phyloP scores from a whole-genome alignment of 1,140 invertebrate species.

The Scaptomyza graminum region DNA sequence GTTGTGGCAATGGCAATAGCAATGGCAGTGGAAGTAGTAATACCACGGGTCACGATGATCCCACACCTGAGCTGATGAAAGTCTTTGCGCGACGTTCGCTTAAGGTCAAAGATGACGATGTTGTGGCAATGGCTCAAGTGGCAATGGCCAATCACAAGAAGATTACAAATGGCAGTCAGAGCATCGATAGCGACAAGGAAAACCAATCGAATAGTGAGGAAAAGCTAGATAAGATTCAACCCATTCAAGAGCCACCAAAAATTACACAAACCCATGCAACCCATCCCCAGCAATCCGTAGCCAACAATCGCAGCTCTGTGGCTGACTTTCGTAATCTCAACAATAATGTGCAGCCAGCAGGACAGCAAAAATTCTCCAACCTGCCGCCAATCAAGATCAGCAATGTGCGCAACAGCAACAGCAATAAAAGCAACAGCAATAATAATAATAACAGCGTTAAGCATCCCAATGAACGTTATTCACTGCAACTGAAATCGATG shows the following conservation, averaged over 20 bases:
- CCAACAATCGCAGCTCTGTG: conserved; percentile 71
- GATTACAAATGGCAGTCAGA: conserved; percentile 60
- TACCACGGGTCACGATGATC: conserved; percentile 84
- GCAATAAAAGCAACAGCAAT: conserved; percentile 8
- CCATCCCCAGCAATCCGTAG: conserved; percentile 2
- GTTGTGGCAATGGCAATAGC: conserved; percentile 16
- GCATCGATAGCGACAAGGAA: conserved; percentile 88
- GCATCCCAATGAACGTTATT: conserved; percentile 4
- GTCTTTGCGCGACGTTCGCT: conserved; percentile 91
- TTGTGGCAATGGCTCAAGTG: conserved; percentile 85
- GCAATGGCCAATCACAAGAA: conserved; percentile 59
- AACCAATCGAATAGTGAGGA: conserved; percentile 85
- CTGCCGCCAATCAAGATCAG: conserved; percentile 71
- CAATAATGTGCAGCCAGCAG: conserved; percentile 36
- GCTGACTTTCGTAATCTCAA: conserved; percentile 79
- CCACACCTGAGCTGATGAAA: conserved; percentile 91
- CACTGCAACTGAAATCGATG: conserved; percentile 14
- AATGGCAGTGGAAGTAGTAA: conserved; percentile 13
- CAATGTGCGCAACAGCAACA: conserved; percentile 46
- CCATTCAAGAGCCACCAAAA: conserved; percentile 36
- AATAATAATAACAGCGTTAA: background rate
- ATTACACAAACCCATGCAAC: background rate
- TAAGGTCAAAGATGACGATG: conserved; percentile 90
- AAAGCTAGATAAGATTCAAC: conserved; percentile 65
- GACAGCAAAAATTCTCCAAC: conserved; percentile 43